Evolutionary conservation across 2,797 vertebrate genomes (phyloP).

Genomic region (Pangasius sanitwongsei): DNA sequence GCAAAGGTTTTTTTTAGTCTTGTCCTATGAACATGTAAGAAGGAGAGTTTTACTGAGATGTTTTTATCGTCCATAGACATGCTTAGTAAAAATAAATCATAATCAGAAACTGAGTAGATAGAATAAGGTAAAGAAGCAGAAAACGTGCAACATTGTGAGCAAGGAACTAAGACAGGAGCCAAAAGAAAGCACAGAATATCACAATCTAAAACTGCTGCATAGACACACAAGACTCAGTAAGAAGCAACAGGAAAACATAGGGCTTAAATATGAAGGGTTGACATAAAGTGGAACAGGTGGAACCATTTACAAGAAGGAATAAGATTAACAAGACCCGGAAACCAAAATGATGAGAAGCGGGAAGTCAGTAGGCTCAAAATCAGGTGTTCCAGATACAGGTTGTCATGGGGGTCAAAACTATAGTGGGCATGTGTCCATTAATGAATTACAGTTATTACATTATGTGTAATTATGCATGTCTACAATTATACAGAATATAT

Average conservation of each 20-base stretch:
- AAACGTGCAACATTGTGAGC: neutral
- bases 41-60: neutral
- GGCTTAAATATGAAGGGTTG: neutral
- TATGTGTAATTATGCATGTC: slow-evolving; percentile 1
- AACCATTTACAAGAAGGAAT: neutral
- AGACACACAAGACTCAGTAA: neutral
- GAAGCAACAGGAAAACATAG: neutral
- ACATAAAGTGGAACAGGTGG: neutral
- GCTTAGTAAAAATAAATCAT: neutral
- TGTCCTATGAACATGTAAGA: neutral
- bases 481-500: neutral
- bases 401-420: neutral
- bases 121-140: neutral
- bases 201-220: neutral
- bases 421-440: slow-evolving; percentile 5
- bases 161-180: neutral
- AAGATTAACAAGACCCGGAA: neutral
- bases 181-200: neutral
- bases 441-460: slow-evolving; percentile 1
- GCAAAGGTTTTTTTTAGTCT: neutral
- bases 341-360: neutral
- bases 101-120: neutral
- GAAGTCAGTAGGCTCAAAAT: neutral
- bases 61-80: neutral
- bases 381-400: neutral